These are phyloP conservation scores for Tadarida brasiliensis DNA, from an alignment of 2,797 vertebrate genomes.

Conservation along the genomic window DNA sequence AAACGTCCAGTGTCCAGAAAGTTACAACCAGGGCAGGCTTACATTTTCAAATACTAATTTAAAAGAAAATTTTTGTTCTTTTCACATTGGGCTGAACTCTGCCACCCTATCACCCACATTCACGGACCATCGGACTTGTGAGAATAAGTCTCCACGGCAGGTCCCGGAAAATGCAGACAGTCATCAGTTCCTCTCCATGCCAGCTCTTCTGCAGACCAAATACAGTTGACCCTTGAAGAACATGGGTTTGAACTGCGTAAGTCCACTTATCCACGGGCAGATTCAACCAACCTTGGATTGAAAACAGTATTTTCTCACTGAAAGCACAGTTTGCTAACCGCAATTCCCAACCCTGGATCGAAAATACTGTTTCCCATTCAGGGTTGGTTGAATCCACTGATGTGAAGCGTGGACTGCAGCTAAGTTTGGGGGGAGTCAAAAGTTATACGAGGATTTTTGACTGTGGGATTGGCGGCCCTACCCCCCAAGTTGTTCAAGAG, in stretches of 20 bases:
- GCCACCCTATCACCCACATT: background rate
- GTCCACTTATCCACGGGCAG: background rate
- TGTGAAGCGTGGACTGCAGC: background rate
- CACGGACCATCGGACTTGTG: background rate
- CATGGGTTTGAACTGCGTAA: background rate
- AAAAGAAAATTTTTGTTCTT: background rate
- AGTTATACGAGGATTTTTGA: background rate
- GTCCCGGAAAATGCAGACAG: background rate
- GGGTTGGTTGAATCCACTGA: background rate
- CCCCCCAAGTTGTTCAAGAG: background rate
- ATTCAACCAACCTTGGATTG: background rate
- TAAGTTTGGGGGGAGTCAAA: background rate
- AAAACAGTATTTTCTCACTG: background rate
- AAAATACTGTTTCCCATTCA: background rate
- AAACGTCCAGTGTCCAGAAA: background rate
- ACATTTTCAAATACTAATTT: slow-evolving; percentile 3
- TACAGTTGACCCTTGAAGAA: background rate
- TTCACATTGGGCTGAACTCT: background rate
- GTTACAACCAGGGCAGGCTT: background rate
- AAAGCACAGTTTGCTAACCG: background rate
- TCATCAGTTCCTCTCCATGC: background rate
- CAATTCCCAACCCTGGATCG: background rate
- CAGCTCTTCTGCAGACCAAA: slow-evolving; percentile 1
- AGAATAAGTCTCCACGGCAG: background rate
- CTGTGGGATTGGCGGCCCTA: background rate